Conservation (phyloP, 2,113 vertebrate genomes). For the Clinocottus analis region DNA sequence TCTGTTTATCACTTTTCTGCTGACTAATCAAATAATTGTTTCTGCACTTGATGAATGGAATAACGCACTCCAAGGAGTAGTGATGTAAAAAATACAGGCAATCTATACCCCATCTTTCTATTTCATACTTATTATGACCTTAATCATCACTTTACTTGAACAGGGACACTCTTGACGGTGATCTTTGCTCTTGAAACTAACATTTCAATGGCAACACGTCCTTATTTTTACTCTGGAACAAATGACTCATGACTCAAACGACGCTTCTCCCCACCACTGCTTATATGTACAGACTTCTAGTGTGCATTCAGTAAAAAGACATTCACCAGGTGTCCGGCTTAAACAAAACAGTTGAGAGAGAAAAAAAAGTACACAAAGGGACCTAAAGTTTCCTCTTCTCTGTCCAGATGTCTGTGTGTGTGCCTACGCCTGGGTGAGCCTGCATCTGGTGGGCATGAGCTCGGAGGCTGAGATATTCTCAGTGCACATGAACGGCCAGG, state of each 20-base stretch:
- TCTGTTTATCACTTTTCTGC: too few species aligned
- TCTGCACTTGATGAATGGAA: too few species aligned
- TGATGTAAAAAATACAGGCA: too few species aligned
- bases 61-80: too few species aligned
- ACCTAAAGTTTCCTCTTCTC: not conserved
- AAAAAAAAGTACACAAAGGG: not conserved
- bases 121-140: too few species aligned
- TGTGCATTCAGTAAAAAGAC: not conserved
- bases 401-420: constrained; percentile 87
- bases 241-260: not conserved
- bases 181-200: too few species aligned
- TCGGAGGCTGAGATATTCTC: constrained; percentile 93
- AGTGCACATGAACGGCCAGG: constrained; percentile 93
- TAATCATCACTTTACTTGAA: too few species aligned
- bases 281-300: too few species aligned
- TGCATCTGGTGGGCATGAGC: constrained; percentile 94
- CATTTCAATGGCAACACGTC: too few species aligned
- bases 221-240: not conserved
- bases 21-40: too few species aligned
- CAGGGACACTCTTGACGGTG: too few species aligned
- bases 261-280: not conserved
- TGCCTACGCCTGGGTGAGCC: constrained; percentile 85
- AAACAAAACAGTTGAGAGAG: not conserved
- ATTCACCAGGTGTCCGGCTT: not conserved
- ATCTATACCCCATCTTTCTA: too few species aligned